These are phyloP conservation scores for Lasioglossum zephyrum DNA, from an alignment of 2,888 invertebrate genomes.

Conservation along the genomic window DNA sequence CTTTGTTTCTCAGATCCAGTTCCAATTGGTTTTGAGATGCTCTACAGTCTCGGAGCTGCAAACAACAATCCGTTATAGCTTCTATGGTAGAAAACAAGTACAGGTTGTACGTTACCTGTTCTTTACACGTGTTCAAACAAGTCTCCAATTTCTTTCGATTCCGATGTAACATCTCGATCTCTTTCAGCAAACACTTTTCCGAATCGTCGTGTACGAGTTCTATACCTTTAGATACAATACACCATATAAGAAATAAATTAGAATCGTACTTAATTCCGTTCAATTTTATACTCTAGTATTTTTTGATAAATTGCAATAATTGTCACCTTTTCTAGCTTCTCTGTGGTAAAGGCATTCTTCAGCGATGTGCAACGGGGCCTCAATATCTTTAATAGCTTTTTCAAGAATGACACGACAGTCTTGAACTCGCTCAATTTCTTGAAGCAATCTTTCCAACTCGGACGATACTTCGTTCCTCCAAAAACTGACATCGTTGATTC, in stretches of 20 bases:
- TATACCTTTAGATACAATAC: slow-evolving; percentile 86
- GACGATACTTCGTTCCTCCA: slow-evolving; percentile 95
- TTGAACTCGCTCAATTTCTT: slow-evolving; percentile 90
- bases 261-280: too few relatives aligned
- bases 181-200: slow-evolving; percentile 93
- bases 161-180: slow-evolving; percentile 92
- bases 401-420: slow-evolving; percentile 90
- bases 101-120: slow-evolving; percentile 83
- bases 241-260: too few relatives aligned
- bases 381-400: slow-evolving; percentile 91
- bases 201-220: slow-evolving; percentile 96
- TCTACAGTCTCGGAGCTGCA: slow-evolving; percentile 89
- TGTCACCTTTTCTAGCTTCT: slow-evolving; percentile 91
- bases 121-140: slow-evolving; percentile 89
- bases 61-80: slow-evolving; percentile 35
- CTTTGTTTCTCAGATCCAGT: slow-evolving; percentile 94
- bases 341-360: slow-evolving; percentile 97
- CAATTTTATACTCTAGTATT: too few relatives aligned
- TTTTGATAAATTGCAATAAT: neutral
- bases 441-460: slow-evolving; percentile 93
- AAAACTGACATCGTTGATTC: slow-evolving; percentile 96
- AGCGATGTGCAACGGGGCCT: slow-evolving; percentile 95
- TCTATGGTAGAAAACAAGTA: neutral
- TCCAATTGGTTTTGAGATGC: slow-evolving; percentile 95
- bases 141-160: slow-evolving; percentile 91